Conservation (phyloP, 2,888 invertebrate genomes). For the Drosophila colorata region DNA sequence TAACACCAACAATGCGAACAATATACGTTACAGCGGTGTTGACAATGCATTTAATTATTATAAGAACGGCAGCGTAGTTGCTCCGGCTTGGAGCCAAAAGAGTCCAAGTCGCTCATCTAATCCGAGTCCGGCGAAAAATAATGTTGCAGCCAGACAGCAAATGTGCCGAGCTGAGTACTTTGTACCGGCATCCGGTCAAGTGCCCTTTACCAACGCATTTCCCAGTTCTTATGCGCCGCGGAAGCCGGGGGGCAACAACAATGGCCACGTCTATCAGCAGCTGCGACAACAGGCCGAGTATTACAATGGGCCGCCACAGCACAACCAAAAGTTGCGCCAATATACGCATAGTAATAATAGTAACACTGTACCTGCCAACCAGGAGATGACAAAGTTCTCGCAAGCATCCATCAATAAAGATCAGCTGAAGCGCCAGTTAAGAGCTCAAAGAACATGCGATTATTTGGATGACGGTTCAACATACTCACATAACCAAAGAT, state of each 20-base stretch:
- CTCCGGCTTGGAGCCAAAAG: conserved; percentile 41
- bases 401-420: conserved; percentile 45
- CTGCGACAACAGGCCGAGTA: conserved; percentile 44
- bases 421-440: conserved; percentile 52
- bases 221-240: conserved; percentile 29
- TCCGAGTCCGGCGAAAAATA: conserved; percentile 52
- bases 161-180: conserved; percentile 40
- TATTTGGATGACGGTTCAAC: conserved; percentile 51
- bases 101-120: conserved; percentile 50
- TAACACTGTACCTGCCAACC: conserved; percentile 20
- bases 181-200: conserved; percentile 40
- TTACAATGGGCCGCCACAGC: conserved; percentile 23
- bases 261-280: conserved; percentile 46
- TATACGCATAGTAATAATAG: conserved; percentile 25
- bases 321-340: conserved; percentile 38
- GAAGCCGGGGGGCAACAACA: conserved; percentile 41
- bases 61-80: conserved; percentile 38
- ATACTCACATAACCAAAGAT: conserved; percentile 37
- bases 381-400: conserved; percentile 27
- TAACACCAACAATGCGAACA: conserved; percentile 29
- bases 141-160: conserved; percentile 17
- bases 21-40: conserved; percentile 44
- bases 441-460: conserved; percentile 33
- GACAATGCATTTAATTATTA: conserved; percentile 69
- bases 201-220: conserved; percentile 42